Percentiles rank a stretch among this genome's conserved stretches.
These are phyloP conservation scores for Sycophaga agraensis DNA, from an alignment of 1,140 invertebrate genomes.

Conservation along the genomic window DNA sequence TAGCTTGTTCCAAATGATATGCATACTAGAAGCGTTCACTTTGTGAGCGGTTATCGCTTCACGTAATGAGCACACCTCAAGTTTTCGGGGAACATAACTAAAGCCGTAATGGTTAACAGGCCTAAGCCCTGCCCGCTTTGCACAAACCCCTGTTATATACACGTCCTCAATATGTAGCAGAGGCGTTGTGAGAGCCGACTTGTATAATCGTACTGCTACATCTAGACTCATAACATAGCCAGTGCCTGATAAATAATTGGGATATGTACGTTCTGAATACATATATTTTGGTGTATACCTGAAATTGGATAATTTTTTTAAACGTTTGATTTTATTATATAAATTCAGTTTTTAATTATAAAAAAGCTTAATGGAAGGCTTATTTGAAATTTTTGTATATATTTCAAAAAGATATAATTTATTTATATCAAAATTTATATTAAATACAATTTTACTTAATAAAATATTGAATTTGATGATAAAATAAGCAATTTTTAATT, in stretches of 20 bases:
- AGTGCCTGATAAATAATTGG: conserved; percentile 82
- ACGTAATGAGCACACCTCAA: conserved; percentile 53
- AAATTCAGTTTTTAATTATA: too few relatives aligned
- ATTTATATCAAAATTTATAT: too few relatives aligned
- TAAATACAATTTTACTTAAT: too few relatives aligned
- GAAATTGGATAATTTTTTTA: not conserved
- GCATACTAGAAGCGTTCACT: conserved; percentile 45
- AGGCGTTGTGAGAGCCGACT: conserved; percentile 67
- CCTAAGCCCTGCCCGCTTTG: conserved; percentile 54
- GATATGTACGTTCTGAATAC: conserved; percentile 73
- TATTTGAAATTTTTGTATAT: too few relatives aligned
- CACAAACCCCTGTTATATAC: conserved; percentile 76
- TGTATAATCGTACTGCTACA: conserved; percentile 68
- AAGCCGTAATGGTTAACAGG: conserved; percentile 64
- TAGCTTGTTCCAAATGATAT: conserved; percentile 49
- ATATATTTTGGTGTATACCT: conserved; percentile 81
- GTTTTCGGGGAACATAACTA: conserved; percentile 60
- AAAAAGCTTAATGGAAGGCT: too few relatives aligned
- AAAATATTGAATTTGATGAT: too few relatives aligned
- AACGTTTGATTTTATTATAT: too few relatives aligned
- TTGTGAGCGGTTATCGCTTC: conserved; percentile 51
- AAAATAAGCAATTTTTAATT: too few relatives aligned
- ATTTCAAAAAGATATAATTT: too few relatives aligned
- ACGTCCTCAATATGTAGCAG: conserved; percentile 84
- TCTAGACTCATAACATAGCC: conserved; percentile 79